Conservation (phyloP, 2,113 vertebrate genomes). For the Corythornis madagascariensis region DNA sequence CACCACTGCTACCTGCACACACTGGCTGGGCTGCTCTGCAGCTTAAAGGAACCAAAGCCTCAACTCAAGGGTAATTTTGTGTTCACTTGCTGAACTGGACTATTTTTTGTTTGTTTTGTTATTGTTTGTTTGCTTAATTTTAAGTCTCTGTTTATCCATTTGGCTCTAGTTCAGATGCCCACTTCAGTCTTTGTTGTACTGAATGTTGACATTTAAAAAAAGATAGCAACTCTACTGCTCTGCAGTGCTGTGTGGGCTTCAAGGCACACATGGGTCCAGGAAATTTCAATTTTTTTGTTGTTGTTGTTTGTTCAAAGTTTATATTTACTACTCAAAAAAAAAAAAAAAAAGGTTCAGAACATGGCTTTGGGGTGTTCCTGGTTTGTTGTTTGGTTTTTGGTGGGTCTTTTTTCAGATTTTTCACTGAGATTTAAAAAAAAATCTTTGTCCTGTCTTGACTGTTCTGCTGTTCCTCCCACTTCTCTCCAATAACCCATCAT, state of each 20-base stretch:
- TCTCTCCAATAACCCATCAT: background rate
- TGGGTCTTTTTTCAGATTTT: background rate
- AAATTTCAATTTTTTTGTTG: background rate
- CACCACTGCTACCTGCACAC: background rate
- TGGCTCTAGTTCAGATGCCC: background rate
- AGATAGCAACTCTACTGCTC: background rate
- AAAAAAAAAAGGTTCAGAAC: background rate
- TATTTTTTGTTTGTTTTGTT: background rate
- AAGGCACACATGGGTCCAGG: background rate
- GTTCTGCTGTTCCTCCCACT: background rate
- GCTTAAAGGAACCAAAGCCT: background rate
- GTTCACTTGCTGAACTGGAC: background rate
- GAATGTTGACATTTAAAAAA: background rate
- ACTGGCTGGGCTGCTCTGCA: background rate
- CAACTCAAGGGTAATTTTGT: background rate
- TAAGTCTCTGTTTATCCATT: background rate
- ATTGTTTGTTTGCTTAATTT: conserved; percentile 3
- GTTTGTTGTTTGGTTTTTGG: no score
- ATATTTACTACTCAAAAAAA: background rate
- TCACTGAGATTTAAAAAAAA: background rate
- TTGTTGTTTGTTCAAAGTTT: background rate
- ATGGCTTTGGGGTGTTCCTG: no score
- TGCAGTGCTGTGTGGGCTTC: accelerated
- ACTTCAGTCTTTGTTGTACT: background rate
- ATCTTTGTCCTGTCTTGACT: background rate